phyloP scores from a whole-genome alignment of 1,140 invertebrate genomes.

The Drosophila pseudoananassae region DNA sequence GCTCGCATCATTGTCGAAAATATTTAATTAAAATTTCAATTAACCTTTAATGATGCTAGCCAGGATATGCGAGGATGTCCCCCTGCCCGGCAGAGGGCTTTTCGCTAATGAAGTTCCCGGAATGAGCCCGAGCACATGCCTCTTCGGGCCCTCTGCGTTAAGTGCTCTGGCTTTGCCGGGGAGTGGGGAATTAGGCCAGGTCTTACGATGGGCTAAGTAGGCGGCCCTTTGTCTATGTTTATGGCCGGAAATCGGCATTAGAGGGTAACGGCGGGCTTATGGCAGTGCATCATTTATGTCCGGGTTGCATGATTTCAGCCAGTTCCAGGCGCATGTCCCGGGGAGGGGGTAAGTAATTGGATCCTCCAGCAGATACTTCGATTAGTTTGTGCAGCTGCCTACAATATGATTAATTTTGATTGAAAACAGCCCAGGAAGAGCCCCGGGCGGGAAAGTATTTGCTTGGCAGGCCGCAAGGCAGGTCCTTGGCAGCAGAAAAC shows the following conservation, averaged over 20 bases:
- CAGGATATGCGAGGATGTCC: neutral
- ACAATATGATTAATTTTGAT: slow-evolving; percentile 16
- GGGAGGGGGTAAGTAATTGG: slow-evolving; percentile 42
- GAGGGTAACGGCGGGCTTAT: slow-evolving; percentile 42
- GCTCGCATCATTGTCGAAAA: slow-evolving; percentile 68
- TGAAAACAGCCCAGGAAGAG: neutral
- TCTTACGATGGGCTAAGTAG: slow-evolving; percentile 42
- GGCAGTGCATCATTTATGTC: slow-evolving; percentile 43
- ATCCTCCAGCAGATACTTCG: neutral
- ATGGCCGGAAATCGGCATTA: slow-evolving; percentile 37
- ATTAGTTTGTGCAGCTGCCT: slow-evolving; percentile 2
- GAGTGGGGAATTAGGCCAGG: slow-evolving; percentile 43
- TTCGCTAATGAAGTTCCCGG: slow-evolving; percentile 43
- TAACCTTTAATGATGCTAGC: slow-evolving; percentile 69
- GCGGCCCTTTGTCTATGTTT: slow-evolving; percentile 16
- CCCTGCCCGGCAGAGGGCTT: slow-evolving; percentile 18
- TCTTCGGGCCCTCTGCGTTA: slow-evolving; percentile 25
- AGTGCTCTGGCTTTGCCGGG: slow-evolving; percentile 37
- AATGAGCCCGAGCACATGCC: slow-evolving; percentile 48
- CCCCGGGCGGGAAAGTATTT: neutral
- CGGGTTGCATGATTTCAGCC: slow-evolving; percentile 21
- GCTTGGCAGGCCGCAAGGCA: slow-evolving; percentile 39
- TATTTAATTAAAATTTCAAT: slow-evolving; percentile 82
- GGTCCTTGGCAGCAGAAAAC: slow-evolving; percentile 32
- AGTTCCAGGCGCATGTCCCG: neutral